Evolutionary conservation across 2,113 vertebrate species (phyloP).

Genomic region (Machaerirhynchus nigripectus): DNA sequence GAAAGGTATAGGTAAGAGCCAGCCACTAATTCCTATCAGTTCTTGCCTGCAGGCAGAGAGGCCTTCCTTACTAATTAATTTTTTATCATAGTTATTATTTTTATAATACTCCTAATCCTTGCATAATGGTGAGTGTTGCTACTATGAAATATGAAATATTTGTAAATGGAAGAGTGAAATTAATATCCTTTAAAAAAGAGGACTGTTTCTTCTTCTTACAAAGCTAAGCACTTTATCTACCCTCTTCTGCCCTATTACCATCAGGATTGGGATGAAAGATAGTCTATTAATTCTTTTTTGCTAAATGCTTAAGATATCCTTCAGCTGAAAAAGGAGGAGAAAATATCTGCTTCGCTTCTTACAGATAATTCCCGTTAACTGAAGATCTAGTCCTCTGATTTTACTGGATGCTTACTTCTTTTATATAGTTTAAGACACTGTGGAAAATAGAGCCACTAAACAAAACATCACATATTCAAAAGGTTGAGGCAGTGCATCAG

Average conservation of each 20-base stretch:
- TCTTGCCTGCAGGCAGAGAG: not conserved
- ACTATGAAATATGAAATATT: not conserved
- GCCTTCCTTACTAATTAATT: not conserved
- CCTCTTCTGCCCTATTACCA: not conserved
- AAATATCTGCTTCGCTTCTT: not conserved
- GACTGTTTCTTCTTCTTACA: not conserved
- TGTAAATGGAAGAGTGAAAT: not conserved
- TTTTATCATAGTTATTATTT: not conserved
- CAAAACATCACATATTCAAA: not conserved
- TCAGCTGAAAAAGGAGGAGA: not conserved
- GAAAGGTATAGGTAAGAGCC: not conserved
- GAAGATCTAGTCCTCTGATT: not conserved
- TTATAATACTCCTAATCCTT: not conserved
- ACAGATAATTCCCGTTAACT: not conserved
- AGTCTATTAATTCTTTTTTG: not conserved
- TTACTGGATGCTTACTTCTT: not conserved
- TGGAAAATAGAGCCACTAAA: not conserved
- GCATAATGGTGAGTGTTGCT: not conserved
- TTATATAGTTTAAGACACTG: not conserved
- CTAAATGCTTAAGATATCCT: not conserved
- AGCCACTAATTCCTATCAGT: not conserved
- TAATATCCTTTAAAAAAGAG: not conserved
- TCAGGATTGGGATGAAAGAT: not conserved
- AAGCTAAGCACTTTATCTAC: not conserved
- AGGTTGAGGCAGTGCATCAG: not conserved